A percentile compares a stretch with the other conserved stretches of the same genome.
These are phyloP conservation scores for Sphaeridia pumilis DNA, from an alignment of 2,888 invertebrate genomes.

Conservation along the genomic window DNA sequence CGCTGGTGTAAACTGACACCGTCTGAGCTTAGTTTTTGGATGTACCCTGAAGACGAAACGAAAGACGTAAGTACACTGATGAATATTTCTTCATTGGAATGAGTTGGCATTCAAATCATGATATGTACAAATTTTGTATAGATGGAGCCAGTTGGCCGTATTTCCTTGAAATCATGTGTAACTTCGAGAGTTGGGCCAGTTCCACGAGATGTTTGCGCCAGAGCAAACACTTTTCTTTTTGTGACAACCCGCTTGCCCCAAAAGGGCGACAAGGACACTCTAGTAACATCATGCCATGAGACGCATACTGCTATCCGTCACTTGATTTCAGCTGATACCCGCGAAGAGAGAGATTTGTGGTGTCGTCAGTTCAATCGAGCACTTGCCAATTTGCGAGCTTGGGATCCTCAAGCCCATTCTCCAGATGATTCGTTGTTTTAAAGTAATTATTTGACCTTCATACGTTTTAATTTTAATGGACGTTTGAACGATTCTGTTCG, in stretches of 20 bases:
- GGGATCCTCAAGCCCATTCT: conserved; percentile 46
- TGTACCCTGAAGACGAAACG: conserved; percentile 86
- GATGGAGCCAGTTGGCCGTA: conserved; percentile 66
- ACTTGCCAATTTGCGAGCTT: conserved; percentile 61
- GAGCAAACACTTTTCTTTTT: conserved; percentile 77
- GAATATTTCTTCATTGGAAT: background rate
- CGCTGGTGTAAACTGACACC: conserved; percentile 82
- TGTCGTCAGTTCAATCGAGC: conserved; percentile 72
- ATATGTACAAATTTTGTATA: background rate
- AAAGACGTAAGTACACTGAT: background rate
- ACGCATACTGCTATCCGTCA: conserved; percentile 62
- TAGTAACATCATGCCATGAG: conserved; percentile 53
- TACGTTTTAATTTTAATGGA: background rate
- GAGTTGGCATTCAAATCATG: too few species aligned
- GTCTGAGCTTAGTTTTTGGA: conserved; percentile 76
- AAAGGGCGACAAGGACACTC: conserved; percentile 53
- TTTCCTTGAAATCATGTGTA: conserved; percentile 59
- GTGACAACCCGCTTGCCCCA: conserved; percentile 55
- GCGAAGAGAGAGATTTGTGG: conserved; percentile 79
- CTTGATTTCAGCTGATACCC: conserved; percentile 82
- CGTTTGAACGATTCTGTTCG: background rate
- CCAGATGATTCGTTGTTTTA: conserved; percentile 27
- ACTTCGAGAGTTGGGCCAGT: conserved; percentile 62
- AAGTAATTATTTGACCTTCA: too few species aligned
- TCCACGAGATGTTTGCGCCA: conserved; percentile 80